phyloP scores from a whole-genome alignment of 2,113 vertebrate species.

The Pagrus major region DNA sequence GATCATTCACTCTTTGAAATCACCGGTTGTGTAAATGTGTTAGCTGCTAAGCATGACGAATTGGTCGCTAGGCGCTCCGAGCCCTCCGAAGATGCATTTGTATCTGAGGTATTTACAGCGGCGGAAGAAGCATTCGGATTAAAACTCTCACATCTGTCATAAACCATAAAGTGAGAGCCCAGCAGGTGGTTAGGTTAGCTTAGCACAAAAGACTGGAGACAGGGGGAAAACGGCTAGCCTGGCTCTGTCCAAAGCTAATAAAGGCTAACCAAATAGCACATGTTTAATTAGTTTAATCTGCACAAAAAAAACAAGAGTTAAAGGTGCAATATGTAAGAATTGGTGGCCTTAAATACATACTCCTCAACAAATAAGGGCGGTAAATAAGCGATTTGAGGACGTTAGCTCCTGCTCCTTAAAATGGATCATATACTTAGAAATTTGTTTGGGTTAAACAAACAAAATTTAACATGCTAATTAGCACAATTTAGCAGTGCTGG shows the following conservation, averaged over 20 bases:
- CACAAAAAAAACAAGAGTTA: too few species aligned
- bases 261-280: background rate
- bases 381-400: too few species aligned
- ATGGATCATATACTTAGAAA: background rate
- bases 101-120: slow-evolving; percentile 19
- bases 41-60: slow-evolving; percentile 27
- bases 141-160: background rate
- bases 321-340: too few species aligned
- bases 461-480: background rate
- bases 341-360: too few species aligned
- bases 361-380: too few species aligned
- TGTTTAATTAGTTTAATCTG: background rate
- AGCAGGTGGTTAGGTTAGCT: background rate
- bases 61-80: background rate
- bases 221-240: background rate
- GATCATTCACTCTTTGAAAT: slow-evolving; percentile 46
- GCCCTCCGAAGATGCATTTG: slow-evolving; percentile 6
- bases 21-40: slow-evolving; percentile 28
- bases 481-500: background rate
- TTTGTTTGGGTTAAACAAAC: too few species aligned
- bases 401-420: too few species aligned
- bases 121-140: background rate
- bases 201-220: background rate
- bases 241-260: background rate
- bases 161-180: background rate